Evolutionary conservation across 2,888 invertebrate genomes (phyloP).

Genomic region (Conistra vaccinii): DNA sequence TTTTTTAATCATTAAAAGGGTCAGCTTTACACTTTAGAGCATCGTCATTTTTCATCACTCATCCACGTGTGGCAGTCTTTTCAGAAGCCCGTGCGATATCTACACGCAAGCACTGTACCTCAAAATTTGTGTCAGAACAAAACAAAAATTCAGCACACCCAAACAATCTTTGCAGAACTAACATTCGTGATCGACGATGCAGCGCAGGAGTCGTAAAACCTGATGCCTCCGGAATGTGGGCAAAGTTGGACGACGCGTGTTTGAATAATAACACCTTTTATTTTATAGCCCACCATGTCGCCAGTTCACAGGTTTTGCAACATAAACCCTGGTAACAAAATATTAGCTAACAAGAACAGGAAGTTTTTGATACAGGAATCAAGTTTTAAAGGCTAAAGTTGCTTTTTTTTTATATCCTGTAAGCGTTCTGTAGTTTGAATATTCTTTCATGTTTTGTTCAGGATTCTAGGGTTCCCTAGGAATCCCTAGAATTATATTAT

Average conservation of each 20-base stretch:
- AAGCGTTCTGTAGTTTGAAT: neutral
- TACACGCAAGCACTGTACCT: neutral
- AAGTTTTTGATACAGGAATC: constrained; percentile 12
- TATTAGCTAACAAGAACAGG: constrained; percentile 40
- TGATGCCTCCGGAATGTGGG: constrained; percentile 71
- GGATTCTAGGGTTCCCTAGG: neutral
- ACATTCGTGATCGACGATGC: constrained; percentile 68
- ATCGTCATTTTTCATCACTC: neutral
- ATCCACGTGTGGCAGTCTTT: neutral
- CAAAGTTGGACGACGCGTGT: constrained; percentile 66
- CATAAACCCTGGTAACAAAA: constrained; percentile 49
- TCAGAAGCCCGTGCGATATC: neutral
- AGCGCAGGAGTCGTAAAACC: constrained; percentile 73
- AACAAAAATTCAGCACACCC: neutral
- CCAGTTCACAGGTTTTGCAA: constrained; percentile 53
- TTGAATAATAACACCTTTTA: constrained; percentile 72
- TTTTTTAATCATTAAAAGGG: neutral
- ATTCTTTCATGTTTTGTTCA: neutral
- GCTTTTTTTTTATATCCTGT: neutral
- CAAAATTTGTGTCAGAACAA: neutral
- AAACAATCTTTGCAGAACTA: constrained; percentile 37
- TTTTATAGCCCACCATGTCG: constrained; percentile 67
- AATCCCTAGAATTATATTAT: neutral
- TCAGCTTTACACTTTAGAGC: neutral
- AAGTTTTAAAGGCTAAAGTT: neutral